Evolutionary conservation across 2,113 vertebrate species (phyloP).

Genomic region (Ceratotherium simum): DNA sequence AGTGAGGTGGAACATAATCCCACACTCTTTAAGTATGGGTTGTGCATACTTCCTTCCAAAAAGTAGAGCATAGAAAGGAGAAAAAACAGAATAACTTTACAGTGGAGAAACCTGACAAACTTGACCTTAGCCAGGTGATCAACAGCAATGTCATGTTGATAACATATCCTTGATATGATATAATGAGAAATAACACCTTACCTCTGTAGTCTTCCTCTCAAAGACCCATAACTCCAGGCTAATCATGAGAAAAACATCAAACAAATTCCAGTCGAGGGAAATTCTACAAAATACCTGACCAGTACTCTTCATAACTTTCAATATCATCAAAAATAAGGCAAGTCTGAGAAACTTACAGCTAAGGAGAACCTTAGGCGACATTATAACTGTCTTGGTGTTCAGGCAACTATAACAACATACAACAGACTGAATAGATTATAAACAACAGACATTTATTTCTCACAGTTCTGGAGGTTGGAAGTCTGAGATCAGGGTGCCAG

Average conservation of each 20-base stretch:
- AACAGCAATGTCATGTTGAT: neutral
- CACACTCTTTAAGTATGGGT: neutral
- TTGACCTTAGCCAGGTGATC: neutral
- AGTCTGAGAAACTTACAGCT: neutral
- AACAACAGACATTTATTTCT: neutral
- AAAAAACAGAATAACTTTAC: neutral
- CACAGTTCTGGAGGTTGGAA: neutral
- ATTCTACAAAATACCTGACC: neutral
- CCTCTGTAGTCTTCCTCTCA: neutral
- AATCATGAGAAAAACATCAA: neutral
- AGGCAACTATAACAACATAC: neutral
- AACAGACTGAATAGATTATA: neutral
- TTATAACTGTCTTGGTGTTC: neutral
- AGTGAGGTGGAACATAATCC: neutral
- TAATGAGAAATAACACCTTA: neutral
- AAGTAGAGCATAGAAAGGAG: neutral
- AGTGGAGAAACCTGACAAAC: neutral
- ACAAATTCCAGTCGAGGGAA: neutral
- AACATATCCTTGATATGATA: neutral
- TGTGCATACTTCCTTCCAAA: neutral
- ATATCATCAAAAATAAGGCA: neutral
- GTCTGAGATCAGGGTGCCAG: neutral
- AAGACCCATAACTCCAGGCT: neutral
- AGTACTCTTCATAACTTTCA: neutral
- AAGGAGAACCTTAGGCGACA: neutral